Evolutionary conservation across 2,113 vertebrate species (phyloP).

Genomic region (Oreochromis tanganicae): DNA sequence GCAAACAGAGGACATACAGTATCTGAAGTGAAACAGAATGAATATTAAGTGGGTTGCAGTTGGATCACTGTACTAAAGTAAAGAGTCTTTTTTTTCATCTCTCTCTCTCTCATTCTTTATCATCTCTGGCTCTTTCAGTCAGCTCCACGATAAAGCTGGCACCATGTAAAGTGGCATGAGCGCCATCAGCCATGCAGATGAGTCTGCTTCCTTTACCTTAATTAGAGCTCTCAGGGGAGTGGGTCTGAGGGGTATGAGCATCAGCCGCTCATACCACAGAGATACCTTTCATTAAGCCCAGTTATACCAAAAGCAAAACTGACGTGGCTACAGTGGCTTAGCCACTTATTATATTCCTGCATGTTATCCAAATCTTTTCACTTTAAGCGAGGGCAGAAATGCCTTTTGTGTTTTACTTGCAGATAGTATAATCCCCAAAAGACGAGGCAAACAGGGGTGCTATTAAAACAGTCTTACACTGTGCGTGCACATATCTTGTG

Average conservation of each 20-base stretch:
- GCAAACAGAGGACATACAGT: slow-evolving; percentile 35
- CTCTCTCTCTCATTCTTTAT: not conserved
- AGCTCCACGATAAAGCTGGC: slow-evolving; percentile 15
- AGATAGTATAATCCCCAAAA: not conserved
- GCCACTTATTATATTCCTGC: slow-evolving; percentile 24
- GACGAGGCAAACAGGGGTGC: not conserved
- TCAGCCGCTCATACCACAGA: slow-evolving; percentile 24
- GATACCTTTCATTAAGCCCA: slow-evolving; percentile 35
- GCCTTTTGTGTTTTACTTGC: not conserved
- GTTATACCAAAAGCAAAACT: slow-evolving; percentile 16
- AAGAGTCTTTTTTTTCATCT: not conserved
- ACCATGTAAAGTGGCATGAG: slow-evolving; percentile 17
- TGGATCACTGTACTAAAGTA: slow-evolving; percentile 25
- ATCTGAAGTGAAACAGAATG: slow-evolving; percentile 52
- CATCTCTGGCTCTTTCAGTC: slow-evolving; percentile 26
- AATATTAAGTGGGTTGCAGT: slow-evolving; percentile 47
- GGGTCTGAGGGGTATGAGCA: slow-evolving; percentile 35
- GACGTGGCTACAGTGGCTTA: not conserved
- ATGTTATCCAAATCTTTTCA: slow-evolving; percentile 17
- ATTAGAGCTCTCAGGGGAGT: slow-evolving; percentile 70
- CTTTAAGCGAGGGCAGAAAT: slow-evolving; percentile 23
- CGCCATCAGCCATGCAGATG: slow-evolving; percentile 73
- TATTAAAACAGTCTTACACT: not conserved
- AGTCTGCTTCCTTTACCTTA: slow-evolving; percentile 71
- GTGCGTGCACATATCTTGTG: not conserved